Conservation (phyloP, 2,113 vertebrate species). For the Hypocryptadius cinnamomeus region DNA sequence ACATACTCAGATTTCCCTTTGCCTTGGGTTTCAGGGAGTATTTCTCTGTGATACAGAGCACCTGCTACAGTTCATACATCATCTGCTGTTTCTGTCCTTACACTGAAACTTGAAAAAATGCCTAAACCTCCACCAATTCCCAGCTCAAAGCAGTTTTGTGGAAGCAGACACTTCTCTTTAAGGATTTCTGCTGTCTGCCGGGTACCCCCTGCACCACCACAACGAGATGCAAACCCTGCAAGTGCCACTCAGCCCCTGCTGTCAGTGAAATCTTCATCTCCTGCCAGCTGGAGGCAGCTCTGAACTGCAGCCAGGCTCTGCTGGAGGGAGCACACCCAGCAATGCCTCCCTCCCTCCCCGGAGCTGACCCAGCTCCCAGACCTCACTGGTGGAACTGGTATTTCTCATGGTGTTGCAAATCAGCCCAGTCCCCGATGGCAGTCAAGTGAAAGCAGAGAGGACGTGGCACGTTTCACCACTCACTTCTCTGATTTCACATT, state of each 20-base stretch:
- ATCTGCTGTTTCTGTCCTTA: not conserved
- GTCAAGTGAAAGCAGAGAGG: not conserved
- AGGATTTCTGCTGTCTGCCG: not conserved
- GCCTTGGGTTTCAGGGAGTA: not conserved
- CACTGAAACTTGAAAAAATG: not conserved
- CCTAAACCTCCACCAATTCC: not conserved
- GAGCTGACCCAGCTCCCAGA: not conserved
- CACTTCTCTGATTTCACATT: slow-evolving; percentile 58
- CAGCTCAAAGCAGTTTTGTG: not conserved
- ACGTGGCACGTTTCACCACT: not conserved
- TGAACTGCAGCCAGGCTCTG: not conserved
- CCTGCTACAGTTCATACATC: not conserved
- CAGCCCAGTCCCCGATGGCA: not conserved
- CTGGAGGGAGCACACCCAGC: not conserved
- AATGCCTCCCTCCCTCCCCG: not conserved
- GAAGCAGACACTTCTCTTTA: not conserved
- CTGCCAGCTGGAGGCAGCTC: not conserved
- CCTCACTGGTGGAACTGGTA: not conserved
- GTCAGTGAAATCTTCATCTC: not conserved
- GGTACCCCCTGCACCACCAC: not conserved
- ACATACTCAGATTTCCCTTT: not conserved
- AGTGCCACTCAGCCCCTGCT: not conserved
- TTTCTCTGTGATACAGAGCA: not conserved
- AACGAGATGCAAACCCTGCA: not conserved
- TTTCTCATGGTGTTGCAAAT: not conserved